Percentiles rank a stretch among this genome's conserved stretches.
These are phyloP conservation scores for Microvelia longipes DNA, from an alignment of 1,140 invertebrate species.

Conservation along the genomic window DNA sequence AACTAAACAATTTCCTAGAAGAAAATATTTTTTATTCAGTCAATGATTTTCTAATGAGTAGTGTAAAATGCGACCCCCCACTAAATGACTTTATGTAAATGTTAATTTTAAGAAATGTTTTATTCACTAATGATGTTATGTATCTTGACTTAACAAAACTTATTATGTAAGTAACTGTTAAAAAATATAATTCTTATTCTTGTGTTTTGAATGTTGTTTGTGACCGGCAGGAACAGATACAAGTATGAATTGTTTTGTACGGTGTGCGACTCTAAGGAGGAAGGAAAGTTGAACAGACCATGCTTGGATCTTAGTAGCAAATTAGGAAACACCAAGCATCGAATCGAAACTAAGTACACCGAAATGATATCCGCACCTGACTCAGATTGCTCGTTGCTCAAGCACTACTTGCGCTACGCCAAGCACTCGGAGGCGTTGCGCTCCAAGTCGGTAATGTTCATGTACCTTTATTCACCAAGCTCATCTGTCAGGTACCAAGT, in stretches of 20 bases:
- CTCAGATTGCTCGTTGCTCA: background rate
- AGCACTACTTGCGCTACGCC: background rate
- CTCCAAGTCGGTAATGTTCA: background rate
- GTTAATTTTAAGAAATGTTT: background rate
- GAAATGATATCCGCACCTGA: background rate
- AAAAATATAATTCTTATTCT: background rate
- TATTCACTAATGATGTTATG: background rate
- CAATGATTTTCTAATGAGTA: background rate
- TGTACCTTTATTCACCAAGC: background rate
- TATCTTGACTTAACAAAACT: background rate
- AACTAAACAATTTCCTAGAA: too few species aligned
- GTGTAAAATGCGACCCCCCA: background rate
- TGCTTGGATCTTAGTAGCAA: background rate
- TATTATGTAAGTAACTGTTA: background rate
- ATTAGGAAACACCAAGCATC: background rate
- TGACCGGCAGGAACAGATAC: background rate
- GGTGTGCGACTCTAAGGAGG: background rate
- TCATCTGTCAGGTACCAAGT: background rate
- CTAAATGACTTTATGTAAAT: background rate
- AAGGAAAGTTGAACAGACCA: background rate
- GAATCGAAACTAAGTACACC: background rate
- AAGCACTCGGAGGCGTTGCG: background rate
- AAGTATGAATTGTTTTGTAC: background rate
- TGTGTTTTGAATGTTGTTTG: background rate
- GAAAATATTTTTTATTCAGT: background rate